A percentile compares a stretch with the other conserved stretches of the same genome.
Evolutionary conservation across 1,140 invertebrate species (phyloP).

Genomic region (Drosophila rhopaloa): DNA sequence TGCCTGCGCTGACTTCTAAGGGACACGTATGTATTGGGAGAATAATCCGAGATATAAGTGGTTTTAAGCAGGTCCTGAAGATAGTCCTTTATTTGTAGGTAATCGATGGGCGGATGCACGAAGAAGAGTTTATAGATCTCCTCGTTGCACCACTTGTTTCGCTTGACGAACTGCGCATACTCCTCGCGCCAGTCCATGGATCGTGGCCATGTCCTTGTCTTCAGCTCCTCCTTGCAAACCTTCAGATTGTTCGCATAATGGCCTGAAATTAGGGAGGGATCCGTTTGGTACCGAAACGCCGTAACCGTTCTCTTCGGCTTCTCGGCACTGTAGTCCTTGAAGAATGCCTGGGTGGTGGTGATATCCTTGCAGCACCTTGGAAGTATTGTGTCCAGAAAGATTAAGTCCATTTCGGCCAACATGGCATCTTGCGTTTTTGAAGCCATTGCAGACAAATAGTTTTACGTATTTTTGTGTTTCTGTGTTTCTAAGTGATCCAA

Average conservation of each 20-base stretch:
- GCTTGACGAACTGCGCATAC: conserved; percentile 54
- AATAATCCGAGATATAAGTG: conserved; percentile 58
- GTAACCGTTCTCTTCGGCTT: conserved; percentile 3
- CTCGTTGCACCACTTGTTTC: conserved; percentile 67
- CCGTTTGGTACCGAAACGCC: conserved; percentile 39
- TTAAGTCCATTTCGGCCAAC: conserved; percentile 24
- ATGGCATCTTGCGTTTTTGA: conserved; percentile 2
- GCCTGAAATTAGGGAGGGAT: conserved; percentile 50
- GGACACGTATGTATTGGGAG: conserved; percentile 46
- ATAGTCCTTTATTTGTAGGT: conserved; percentile 34
- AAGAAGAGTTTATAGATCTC: conserved; percentile 65
- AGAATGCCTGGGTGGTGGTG: conserved; percentile 37
- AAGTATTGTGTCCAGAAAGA: conserved; percentile 39
- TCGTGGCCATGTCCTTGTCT: conserved; percentile 57
- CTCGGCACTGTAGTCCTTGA: conserved; percentile 30
- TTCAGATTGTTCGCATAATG: conserved; percentile 63
- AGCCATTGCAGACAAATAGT: conserved; percentile 4
- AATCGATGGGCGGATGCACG: conserved; percentile 48
- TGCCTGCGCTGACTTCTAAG: conserved; percentile 22
- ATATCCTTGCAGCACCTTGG: conserved; percentile 21
- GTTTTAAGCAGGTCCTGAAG: conserved; percentile 50
- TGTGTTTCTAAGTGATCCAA: neutral
- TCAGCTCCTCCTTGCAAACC: conserved; percentile 28
- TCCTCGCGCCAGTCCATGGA: conserved; percentile 70
- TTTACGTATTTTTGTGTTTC: conserved; percentile 4